phyloP scores from a whole-genome alignment of 2,888 invertebrate genomes.

The Sphinx pinastri region DNA sequence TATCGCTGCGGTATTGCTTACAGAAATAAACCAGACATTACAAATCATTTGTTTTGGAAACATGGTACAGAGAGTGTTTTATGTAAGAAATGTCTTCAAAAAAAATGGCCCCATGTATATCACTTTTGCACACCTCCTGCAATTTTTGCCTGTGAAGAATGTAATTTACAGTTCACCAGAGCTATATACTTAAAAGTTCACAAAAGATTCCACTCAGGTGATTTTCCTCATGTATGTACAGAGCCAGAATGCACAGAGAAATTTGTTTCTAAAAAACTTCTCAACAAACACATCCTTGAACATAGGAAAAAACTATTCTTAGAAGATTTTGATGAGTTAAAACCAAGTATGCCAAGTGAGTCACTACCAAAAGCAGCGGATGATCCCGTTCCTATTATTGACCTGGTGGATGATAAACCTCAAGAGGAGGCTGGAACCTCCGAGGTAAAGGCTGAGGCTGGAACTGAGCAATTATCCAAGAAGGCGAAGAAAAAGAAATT shows the following conservation, averaged over 20 bases:
- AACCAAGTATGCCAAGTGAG: constrained; percentile 50
- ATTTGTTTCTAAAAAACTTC: constrained; percentile 92
- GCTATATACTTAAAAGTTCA: constrained; percentile 93
- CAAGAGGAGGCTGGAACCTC: constrained; percentile 64
- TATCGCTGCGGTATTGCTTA: constrained; percentile 95
- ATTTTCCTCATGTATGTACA: constrained; percentile 88
- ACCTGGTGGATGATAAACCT: constrained; percentile 68
- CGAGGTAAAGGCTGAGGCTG: constrained; percentile 61
- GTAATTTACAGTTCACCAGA: constrained; percentile 88
- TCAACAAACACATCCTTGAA: constrained; percentile 87
- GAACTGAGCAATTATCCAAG: constrained; percentile 64
- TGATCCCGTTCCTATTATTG: constrained; percentile 64
- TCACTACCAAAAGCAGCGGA: constrained; percentile 57
- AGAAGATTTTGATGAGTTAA: constrained; percentile 62
- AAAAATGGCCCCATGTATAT: constrained; percentile 96
- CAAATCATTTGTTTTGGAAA: constrained; percentile 96
- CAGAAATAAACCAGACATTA: constrained; percentile 93
- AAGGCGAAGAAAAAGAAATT: constrained; percentile 76
- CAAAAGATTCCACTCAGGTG: constrained; percentile 89
- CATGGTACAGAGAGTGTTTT: constrained; percentile 94
- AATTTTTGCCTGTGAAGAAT: constrained; percentile 91
- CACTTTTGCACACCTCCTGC: constrained; percentile 94
- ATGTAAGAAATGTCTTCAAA: constrained; percentile 93
- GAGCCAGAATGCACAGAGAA: constrained; percentile 89
- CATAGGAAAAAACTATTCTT: constrained; percentile 78